Conservation (phyloP, 2,888 invertebrate genomes). For the Agriopis leucophaearia region DNA sequence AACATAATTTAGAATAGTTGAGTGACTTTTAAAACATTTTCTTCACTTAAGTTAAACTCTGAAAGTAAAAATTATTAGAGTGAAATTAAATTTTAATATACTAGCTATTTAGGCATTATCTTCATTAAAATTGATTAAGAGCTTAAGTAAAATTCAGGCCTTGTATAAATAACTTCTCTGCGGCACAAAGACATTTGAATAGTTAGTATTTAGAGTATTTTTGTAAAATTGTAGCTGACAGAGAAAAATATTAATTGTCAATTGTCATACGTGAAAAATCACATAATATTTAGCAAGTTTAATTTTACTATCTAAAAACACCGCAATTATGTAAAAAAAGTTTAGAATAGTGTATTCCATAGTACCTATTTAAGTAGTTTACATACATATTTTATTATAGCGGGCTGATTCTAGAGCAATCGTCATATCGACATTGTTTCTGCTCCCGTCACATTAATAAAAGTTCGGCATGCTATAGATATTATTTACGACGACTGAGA, state of each 20-base stretch:
- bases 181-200: slow-evolving; percentile 7
- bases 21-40: slow-evolving; percentile 1
- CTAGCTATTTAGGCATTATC: neutral
- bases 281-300: neutral
- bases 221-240: neutral
- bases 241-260: neutral
- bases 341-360: too few species aligned
- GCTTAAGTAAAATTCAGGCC: neutral
- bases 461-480: too few species aligned
- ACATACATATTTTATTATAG: too few species aligned
- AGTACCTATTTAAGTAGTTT: too few species aligned
- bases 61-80: too few species aligned
- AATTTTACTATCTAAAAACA: neutral
- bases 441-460: too few species aligned
- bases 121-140: slow-evolving; percentile 3
- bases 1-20: slow-evolving; percentile 40
- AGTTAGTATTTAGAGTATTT: slow-evolving; percentile 1
- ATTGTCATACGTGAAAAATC: too few species aligned
- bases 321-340: too few species aligned
- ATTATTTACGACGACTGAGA: too few species aligned
- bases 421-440: too few species aligned
- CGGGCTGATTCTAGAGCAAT: too few species aligned
- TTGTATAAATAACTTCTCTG: slow-evolving; percentile 6
- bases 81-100: neutral
- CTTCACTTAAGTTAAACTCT: neutral